Evolutionary conservation across 2,888 invertebrate species (phyloP), one percentile per base, ranked within the genome.

Genomic region (Eumerus sabulonum): DNA sequence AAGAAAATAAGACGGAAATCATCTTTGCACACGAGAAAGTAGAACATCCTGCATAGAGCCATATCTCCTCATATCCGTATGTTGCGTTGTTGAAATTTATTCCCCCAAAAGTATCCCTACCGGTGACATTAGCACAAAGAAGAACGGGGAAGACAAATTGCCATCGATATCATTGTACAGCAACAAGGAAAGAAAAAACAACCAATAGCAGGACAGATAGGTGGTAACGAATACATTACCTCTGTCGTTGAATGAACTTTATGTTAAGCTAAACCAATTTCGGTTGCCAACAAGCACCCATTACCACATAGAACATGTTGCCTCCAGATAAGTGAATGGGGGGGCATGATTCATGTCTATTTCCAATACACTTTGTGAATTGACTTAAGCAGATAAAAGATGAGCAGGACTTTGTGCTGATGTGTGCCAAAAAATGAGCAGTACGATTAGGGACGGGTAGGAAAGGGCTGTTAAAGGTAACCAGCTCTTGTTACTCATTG

Each of bases 31-130:
- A 18, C 9, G 47, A 47, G 1, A 4, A 53, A 16, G 38, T 53
- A 12, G 17, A 16, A 17, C 36, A 53, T 54, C 54, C 19, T 40
- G 18, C 40, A 42, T 40, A 27, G 7, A 7, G 27, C 27, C 27
- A 27, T 27, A 27, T 27, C 27, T 7, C 27, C 27, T 7, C 27
- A 7, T 4, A 7, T 27, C 27, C 27, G 27, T 7, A 54, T 54
- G 54, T 54, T 54, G 40, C 42, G 40, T 42, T 18, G 40, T 42
- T 38, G 44, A 35, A 57, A 57, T 45, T 57, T 44, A 44, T 57
- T 57, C 57, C 27, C 27, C 27, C 2, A 27, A 27, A 27, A 27
- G 27, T 2, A 27, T 27, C 2, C 27, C 7, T 51, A 17, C 51
- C 16, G 27, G 27, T 27, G 27, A 4, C 27, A 7, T 27, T 2